These are phyloP conservation scores for Pangasius krempfi DNA, from an alignment of 2,797 vertebrate species.

Conservation along the genomic window DNA sequence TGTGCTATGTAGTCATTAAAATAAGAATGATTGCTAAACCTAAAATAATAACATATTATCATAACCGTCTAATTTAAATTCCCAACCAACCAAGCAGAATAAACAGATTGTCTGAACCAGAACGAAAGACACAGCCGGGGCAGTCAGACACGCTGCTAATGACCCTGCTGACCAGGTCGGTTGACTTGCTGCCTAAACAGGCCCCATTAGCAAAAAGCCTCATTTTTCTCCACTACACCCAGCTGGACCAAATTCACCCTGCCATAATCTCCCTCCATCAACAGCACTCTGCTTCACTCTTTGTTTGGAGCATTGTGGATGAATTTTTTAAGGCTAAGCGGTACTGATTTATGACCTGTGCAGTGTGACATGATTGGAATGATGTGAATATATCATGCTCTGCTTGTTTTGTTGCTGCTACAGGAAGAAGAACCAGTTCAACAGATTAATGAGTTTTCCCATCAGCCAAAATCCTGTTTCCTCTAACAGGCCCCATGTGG, in stretches of 20 bases:
- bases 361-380: slow-evolving; percentile 31
- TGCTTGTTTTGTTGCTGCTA: slow-evolving; percentile 47
- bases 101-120: slow-evolving; percentile 8
- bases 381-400: slow-evolving; percentile 29
- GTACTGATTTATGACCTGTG: slow-evolving; percentile 26
- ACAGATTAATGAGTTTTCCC: slow-evolving; percentile 46
- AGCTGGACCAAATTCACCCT: slow-evolving; percentile 40
- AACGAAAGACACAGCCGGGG: not conserved
- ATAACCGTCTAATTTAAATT: slow-evolving; percentile 7
- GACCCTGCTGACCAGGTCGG: slow-evolving; percentile 28
- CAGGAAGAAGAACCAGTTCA: slow-evolving; percentile 40
- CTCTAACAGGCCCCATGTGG: slow-evolving; percentile 33
- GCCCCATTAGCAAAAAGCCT: slow-evolving; percentile 32
- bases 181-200: slow-evolving; percentile 23
- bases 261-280: slow-evolving; percentile 13
- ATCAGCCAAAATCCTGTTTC: slow-evolving; percentile 44
- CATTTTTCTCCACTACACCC: slow-evolving; percentile 16
- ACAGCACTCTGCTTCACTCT: slow-evolving; percentile 2
- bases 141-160: slow-evolving; percentile 3
- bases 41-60: slow-evolving; percentile 8
- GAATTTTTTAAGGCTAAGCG: slow-evolving; percentile 1
- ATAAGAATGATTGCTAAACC: slow-evolving; percentile 6
- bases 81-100: not conserved
- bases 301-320: not conserved
- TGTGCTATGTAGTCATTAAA: not conserved